Evolutionary conservation across 37 sponge, comb jelly and placozoan genomes (phyloP), one percentile per base, ranked within the genome.

Genomic region (Bolinopsis microptera): DNA sequence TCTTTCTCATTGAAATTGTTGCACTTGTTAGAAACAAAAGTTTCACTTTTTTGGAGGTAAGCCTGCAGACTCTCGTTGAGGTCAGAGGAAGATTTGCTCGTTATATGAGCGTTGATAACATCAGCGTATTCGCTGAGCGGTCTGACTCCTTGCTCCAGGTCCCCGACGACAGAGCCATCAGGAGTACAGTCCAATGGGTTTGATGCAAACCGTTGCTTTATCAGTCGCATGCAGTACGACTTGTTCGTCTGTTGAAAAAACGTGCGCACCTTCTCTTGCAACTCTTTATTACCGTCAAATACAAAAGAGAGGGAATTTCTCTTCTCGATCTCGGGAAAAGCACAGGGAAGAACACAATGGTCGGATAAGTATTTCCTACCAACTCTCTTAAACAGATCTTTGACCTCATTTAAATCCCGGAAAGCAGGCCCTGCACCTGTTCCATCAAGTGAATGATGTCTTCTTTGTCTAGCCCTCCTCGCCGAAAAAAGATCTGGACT

Each of bases 181-280:
- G 80, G 32, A 77, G 80, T 27, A 36, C 80, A 77, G 80, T 77
- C 80, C 32, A 32, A 77, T 1, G 32, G 80, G 80, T 77, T 77
- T 77, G 80, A 77, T 77, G 32, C 80, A 77, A 77, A 77, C 80
- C 80, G 80, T 32, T 77, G 80, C 32, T 32, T 77, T 2, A 77
- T 77, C 35, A 77, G 80, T 16, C 80, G 33, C 35, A 34, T 77
- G 80, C 80, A 77, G 35, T 77, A 77, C 27, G 80, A 35, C 80
- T 77, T 31, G 80, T 77, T 77, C 36, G 80, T 77, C 80, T 77
- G 80, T 32, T 77, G 80, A 36, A 77, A 77, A 32, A 77, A 77
- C 18, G 27, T 77, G 9, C 80, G 27, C 9, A 77, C 80, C 18
- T 77, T 77, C 33, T 77, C 80, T 32, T 77, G 80, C 37, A 77